These are phyloP conservation scores for Myoxocephalus aenaeus DNA, from an alignment of 2,797 vertebrate species.

Conservation along the genomic window DNA sequence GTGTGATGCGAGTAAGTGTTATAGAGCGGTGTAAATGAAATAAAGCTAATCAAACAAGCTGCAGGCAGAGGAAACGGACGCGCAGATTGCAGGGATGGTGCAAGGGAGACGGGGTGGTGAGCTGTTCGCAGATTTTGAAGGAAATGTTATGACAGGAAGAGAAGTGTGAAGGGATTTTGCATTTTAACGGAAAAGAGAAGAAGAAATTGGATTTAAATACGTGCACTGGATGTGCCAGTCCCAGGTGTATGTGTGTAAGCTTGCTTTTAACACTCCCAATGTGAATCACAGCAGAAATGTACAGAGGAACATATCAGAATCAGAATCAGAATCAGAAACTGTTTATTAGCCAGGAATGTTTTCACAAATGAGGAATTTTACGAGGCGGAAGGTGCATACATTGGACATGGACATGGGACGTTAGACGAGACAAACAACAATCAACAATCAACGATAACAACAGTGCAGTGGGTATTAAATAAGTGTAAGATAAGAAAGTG, in stretches of 20 bases:
- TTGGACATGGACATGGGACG: too few relatives aligned
- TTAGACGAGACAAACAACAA: too few relatives aligned
- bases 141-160: neutral
- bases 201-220: neutral
- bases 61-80: neutral
- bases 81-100: neutral
- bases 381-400: too few relatives aligned
- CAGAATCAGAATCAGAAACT: too few relatives aligned
- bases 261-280: neutral
- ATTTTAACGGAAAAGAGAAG: neutral
- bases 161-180: neutral
- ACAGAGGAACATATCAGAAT: neutral
- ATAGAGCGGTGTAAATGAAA: neutral
- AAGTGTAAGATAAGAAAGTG: too few relatives aligned
- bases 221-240: neutral
- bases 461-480: too few relatives aligned
- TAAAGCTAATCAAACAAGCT: slow-evolving; percentile 14
- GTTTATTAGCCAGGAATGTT: too few relatives aligned
- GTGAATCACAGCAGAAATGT: neutral
- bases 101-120: neutral
- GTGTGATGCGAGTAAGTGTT: neutral
- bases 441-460: too few relatives aligned
- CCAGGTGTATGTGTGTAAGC: neutral
- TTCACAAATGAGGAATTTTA: too few relatives aligned
- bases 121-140: neutral